phyloP scores from a whole-genome alignment of 2,888 invertebrate species.

The Gymnocheta viridis region DNA sequence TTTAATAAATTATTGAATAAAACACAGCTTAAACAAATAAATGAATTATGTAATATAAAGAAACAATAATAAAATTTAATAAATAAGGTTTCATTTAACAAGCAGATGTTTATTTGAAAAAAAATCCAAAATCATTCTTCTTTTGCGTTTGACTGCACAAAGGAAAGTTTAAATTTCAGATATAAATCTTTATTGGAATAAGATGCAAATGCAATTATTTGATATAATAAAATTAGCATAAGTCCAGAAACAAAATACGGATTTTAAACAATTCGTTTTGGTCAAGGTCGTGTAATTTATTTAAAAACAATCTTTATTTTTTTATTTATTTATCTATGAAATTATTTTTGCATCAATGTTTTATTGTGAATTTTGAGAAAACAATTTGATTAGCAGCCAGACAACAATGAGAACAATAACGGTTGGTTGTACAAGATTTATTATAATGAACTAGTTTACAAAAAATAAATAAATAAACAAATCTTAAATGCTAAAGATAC shows the following conservation, averaged over 20 bases:
- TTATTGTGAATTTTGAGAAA: background rate
- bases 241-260: slow-evolving; percentile 4
- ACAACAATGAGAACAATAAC: background rate
- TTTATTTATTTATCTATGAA: background rate
- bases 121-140: background rate
- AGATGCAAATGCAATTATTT: slow-evolving; percentile 4
- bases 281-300: slow-evolving; percentile 19
- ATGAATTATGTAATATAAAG: slow-evolving; percentile 5
- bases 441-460: background rate
- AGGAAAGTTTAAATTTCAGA: background rate
- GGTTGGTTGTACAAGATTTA: background rate
- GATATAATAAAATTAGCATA: background rate
- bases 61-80: background rate
- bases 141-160: background rate
- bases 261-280: slow-evolving; percentile 20
- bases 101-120: background rate
- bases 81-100: slow-evolving; percentile 1
- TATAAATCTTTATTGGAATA: slow-evolving; percentile 9
- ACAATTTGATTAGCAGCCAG: background rate
- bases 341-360: background rate
- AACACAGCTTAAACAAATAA: background rate
- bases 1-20: slow-evolving; percentile 9
- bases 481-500: background rate
- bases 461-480: background rate
- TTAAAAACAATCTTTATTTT: background rate